Percentiles rank a stretch among this genome's conserved stretches.
Evolutionary conservation across 2,797 vertebrate species (phyloP).

Genomic region (Typhlichthys eigenmanni): DNA sequence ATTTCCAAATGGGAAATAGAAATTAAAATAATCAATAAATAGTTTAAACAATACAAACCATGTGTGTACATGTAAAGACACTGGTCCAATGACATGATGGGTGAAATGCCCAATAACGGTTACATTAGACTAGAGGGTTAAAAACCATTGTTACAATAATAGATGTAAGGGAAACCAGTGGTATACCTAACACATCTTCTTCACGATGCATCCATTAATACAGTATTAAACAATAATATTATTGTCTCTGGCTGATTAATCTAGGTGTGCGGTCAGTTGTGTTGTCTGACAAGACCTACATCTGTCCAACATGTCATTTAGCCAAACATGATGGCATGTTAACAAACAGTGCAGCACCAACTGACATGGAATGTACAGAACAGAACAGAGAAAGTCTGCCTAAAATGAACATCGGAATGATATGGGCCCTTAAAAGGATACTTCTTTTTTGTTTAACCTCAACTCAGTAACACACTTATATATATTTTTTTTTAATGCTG

Average conservation of each 20-base stretch:
- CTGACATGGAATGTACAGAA: too few species aligned
- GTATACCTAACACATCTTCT: neutral
- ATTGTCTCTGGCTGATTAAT: slow-evolving; percentile 15
- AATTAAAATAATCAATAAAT: slow-evolving; percentile 51
- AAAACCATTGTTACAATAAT: slow-evolving; percentile 48
- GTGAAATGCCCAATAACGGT: slow-evolving; percentile 46
- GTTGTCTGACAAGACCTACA: too few species aligned
- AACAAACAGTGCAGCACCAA: too few species aligned
- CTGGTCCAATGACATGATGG: slow-evolving; percentile 17
- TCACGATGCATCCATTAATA: neutral
- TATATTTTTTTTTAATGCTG: too few species aligned
- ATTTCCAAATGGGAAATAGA: neutral
- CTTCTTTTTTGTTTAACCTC: too few species aligned
- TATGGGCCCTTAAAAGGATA: too few species aligned
- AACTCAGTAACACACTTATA: too few species aligned
- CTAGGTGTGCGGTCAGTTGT: neutral
- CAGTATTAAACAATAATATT: neutral
- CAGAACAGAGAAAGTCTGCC: too few species aligned
- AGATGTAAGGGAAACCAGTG: neutral
- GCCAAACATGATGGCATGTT: too few species aligned
- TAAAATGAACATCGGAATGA: too few species aligned
- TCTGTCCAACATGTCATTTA: too few species aligned
- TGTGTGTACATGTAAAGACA: slow-evolving; percentile 4
- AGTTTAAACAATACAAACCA: slow-evolving; percentile 15
- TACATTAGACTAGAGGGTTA: slow-evolving; percentile 49